Evolutionary conservation across 2,797 vertebrate genomes (phyloP).

Genomic region (Enteromius trimaculatus): DNA sequence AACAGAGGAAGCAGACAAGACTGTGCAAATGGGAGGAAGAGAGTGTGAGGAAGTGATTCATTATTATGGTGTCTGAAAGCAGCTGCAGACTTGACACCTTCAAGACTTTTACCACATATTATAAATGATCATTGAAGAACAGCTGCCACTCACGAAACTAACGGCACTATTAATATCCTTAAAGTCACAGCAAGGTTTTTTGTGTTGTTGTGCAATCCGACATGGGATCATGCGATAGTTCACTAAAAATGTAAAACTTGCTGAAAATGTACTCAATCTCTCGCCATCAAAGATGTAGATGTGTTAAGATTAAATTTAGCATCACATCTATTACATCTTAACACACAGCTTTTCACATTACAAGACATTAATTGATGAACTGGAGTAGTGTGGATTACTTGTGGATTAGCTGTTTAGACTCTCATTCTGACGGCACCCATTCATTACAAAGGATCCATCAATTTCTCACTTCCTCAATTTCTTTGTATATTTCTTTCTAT

Average conservation of each 20-base stretch:
- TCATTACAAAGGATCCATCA: not conserved
- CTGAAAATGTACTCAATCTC: not conserved
- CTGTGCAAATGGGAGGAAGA: conserved; percentile 51
- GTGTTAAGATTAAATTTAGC: not conserved
- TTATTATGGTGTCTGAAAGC: conserved; percentile 45
- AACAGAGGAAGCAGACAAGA: conserved; percentile 51
- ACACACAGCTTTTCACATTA: not conserved
- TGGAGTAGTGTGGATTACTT: not conserved
- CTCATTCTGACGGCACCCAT: not conserved
- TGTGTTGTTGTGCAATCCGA: not conserved
- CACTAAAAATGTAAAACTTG: not conserved
- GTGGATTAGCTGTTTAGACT: not conserved
- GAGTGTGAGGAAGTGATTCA: conserved; percentile 39
- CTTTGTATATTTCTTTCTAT: not conserved
- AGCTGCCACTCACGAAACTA: conserved; percentile 5
- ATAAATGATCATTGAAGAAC: not conserved
- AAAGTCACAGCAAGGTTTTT: not conserved
- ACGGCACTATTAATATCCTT: not conserved
- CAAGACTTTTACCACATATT: conserved; percentile 23
- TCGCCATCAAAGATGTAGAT: not conserved
- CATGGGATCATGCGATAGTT: not conserved
- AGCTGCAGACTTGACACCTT: conserved; percentile 56
- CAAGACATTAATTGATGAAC: not conserved
- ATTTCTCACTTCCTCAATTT: not conserved
- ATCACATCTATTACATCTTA: not conserved